Evolutionary conservation across 2,113 vertebrate species (phyloP).

Genomic region (Pitta sordida): DNA sequence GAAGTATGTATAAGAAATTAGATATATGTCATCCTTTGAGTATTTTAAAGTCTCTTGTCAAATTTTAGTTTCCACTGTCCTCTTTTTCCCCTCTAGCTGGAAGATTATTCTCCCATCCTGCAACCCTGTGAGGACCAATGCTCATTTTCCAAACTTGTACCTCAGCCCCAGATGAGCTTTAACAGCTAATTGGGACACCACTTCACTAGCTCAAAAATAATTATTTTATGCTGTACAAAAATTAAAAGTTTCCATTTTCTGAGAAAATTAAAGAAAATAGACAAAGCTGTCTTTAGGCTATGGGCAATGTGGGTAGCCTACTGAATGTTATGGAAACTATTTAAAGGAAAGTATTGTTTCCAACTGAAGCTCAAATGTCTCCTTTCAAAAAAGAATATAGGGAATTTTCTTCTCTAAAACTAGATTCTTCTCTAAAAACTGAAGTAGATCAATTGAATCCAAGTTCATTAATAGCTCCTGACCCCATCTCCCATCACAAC

Average conservation of each 20-base stretch:
- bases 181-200: slow-evolving; percentile 1
- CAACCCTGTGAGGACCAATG: background rate
- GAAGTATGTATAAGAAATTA: background rate
- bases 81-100: background rate
- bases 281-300: background rate
- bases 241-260: slow-evolving; percentile 5
- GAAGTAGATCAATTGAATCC: background rate
- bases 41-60: background rate
- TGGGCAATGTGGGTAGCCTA: background rate
- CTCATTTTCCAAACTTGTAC: slow-evolving; percentile 19
- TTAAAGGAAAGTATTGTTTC: slow-evolving; percentile 7
- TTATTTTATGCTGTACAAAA: background rate
- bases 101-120: background rate
- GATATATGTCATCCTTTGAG: background rate
- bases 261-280: background rate
- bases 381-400: background rate
- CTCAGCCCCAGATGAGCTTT: background rate
- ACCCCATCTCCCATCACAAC: background rate
- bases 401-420: background rate
- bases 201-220: background rate
- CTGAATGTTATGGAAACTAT: background rate
- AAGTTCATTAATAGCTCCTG: background rate
- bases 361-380: background rate
- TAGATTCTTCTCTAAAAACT: background rate
- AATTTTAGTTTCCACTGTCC: background rate